Conservation (phyloP, 1,140 invertebrate genomes). For the Listronotus bonariensis region DNA sequence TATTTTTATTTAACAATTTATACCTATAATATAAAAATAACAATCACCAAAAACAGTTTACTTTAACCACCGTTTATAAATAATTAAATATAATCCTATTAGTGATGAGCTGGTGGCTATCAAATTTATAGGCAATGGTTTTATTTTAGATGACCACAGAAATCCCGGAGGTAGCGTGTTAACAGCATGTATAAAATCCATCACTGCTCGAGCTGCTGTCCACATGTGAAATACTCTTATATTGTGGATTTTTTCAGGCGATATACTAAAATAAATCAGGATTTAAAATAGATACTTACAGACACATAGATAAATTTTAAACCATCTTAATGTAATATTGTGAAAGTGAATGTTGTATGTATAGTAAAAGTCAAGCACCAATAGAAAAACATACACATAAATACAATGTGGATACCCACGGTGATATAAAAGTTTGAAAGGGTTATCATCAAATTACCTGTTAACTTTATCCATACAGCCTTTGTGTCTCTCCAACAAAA, state of each 20-base stretch:
- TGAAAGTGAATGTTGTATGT: too few species aligned
- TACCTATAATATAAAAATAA: conserved; percentile 3
- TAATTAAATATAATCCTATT: conserved; percentile 67
- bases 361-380: too few species aligned
- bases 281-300: too few species aligned
- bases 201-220: conserved; percentile 65
- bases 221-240: conserved; percentile 64
- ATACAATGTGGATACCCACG: too few species aligned
- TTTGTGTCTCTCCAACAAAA: conserved; percentile 58
- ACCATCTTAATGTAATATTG: too few species aligned
- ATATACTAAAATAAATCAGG: conserved; percentile 47
- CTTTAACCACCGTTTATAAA: conserved; percentile 50
- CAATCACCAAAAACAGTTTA: conserved; percentile 27
- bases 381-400: too few species aligned
- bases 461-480: conserved; percentile 43
- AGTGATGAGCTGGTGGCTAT: conserved; percentile 76
- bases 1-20: conserved; percentile 19
- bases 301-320: too few species aligned
- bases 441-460: conserved; percentile 39
- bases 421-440: not conserved
- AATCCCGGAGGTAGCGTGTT: conserved; percentile 78
- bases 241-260: conserved; percentile 54
- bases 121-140: conserved; percentile 72
- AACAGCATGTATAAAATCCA: conserved; percentile 79
- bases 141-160: conserved; percentile 77